Percentiles rank a stretch among this genome's conserved stretches.
phyloP scores from a whole-genome alignment of 2,797 vertebrate species.

The Lacerta viridis region DNA sequence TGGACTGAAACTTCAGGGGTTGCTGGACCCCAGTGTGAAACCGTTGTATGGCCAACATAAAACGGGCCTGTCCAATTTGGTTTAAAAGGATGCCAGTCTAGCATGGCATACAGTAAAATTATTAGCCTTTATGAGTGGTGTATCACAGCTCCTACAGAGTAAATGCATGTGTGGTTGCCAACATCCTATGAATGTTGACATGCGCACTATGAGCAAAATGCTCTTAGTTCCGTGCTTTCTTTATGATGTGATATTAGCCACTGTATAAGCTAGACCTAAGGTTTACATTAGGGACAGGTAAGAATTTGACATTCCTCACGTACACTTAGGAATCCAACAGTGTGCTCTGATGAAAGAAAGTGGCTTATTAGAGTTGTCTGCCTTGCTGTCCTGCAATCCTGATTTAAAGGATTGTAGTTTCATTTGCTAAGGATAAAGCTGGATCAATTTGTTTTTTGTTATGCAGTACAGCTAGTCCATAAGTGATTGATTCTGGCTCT shows the following conservation, averaged over 20 bases:
- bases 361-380: not conserved
- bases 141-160: not conserved
- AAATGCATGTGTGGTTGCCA: not conserved
- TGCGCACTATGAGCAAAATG: not conserved
- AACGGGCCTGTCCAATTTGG: not conserved
- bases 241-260: not conserved
- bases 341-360: not conserved
- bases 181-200: not conserved
- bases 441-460: not conserved
- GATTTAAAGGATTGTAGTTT: not conserved
- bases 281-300: not conserved
- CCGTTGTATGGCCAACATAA: not conserved
- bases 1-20: not conserved
- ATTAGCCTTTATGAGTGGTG: not conserved
- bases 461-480: not conserved
- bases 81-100: conserved; percentile 21
- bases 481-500: not conserved
- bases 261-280: not conserved
- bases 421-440: not conserved
- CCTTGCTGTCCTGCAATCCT: not conserved
- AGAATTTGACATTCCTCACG: not conserved
- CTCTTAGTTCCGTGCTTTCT: not conserved
- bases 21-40: not conserved
- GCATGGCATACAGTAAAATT: not conserved
- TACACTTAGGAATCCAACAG: not conserved